These are phyloP conservation scores for Penaeus indicus DNA, from an alignment of 1,140 invertebrate species.

Conservation along the genomic window DNA sequence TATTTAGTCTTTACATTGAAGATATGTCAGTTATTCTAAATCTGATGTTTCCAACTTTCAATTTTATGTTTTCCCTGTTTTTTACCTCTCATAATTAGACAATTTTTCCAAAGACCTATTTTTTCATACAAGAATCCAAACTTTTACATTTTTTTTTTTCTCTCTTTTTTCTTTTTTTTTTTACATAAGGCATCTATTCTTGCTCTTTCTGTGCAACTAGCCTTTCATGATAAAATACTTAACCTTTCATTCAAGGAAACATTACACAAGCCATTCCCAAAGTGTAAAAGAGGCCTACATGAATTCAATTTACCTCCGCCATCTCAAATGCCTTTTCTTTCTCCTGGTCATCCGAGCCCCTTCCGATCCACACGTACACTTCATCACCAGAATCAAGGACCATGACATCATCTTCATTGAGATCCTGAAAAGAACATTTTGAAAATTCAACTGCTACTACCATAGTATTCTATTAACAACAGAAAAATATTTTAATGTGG, in stretches of 20 bases:
- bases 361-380: constrained; percentile 83
- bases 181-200: too few species aligned
- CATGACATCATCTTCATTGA: constrained; percentile 83
- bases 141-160: too few species aligned
- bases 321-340: constrained; percentile 75
- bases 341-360: constrained; percentile 79
- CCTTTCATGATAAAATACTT: too few species aligned
- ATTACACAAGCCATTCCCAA: not conserved
- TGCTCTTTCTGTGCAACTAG: too few species aligned
- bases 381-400: constrained; percentile 81
- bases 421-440: constrained; percentile 74
- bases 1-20: too few species aligned
- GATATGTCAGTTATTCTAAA: too few species aligned
- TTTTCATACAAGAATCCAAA: not conserved
- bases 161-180: too few species aligned
- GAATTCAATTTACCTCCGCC: constrained; percentile 73
- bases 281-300: not conserved
- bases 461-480: constrained; percentile 61
- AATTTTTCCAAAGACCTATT: constrained; percentile 33
- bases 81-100: not conserved
- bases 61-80: not conserved
- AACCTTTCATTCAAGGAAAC: not conserved
- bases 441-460: constrained; percentile 53
- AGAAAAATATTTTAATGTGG: not conserved
- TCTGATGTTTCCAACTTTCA: not conserved